Evolutionary conservation across 2,113 vertebrate species (phyloP), one percentile per base, ranked within the genome.

Genomic region (Podocnemis expansa): DNA sequence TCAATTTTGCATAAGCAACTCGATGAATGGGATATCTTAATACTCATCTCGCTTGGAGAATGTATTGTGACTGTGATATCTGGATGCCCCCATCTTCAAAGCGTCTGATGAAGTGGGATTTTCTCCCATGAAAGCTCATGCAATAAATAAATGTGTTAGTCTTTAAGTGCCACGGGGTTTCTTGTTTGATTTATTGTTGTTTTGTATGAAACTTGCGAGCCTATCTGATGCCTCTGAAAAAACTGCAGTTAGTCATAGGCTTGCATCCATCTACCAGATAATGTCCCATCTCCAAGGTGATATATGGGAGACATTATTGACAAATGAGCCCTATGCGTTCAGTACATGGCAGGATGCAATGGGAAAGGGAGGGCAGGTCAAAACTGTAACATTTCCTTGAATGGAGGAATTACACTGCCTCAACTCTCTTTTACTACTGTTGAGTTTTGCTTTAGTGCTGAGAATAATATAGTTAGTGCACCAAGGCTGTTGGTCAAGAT

Each of bases 161-260:
- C n/a, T n/a, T n/a, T n/a, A n/a, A n/a, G n/a, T n/a, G n/a, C n/a
- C n/a, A n/a, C n/a, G n/a, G n/a, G n/a, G n/a, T n/a, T n/a, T n/a
- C n/a, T n/a, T n/a, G n/a, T n/a, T n/a, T 6, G 78, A 82, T 89
- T 89, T 85, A 73, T 27, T 82, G 63, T 27, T 82, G 12, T 4
- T 89, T 83, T 93, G 11, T 6, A 63, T 21, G 31, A 45, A 95
- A 92, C 89, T 92, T 82, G 45, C 88, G 27, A 93, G 89, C 85
- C 19, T 91, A 67, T 67, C 49, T 82, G 58, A 95, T 88, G 14
- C 82, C 41, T 91, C 80, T 93, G 27, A 89, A 88, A 51, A 22
- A 2, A 84, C 6, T 60, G 52, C 14, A 43, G 5, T 93, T 91
- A 45, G 49, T 78, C 49, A 82, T 82, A 54, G 78, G 67, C 82